Evolutionary conservation across 2,113 vertebrate species (phyloP), one percentile per base, ranked within the genome.

Genomic region (Macquaria ambigua): DNA sequence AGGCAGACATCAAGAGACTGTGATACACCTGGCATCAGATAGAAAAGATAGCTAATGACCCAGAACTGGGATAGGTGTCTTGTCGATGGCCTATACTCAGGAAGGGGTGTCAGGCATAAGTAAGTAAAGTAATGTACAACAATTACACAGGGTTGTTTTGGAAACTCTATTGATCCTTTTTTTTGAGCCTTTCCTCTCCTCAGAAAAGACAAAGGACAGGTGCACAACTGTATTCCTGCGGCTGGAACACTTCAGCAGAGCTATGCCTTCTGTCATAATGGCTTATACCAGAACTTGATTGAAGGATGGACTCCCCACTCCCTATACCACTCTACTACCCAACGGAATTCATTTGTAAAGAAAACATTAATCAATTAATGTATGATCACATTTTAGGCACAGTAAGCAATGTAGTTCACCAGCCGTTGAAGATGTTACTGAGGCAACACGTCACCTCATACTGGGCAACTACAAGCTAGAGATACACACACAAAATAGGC

Each of bases 401-500:
- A 39, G 4, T 18, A 12, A 71, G 11, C 8, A 39, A 23, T 28
- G 5, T 14, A 31, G 34, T 59, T 23, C 10, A 62, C 10, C 48
- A 59, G 16, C 23, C 14, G 14, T 43, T 67, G 21, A 39, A 74
- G 56, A 43, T 41, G 55, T 10, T 68, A 52, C 41, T 39, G 48
- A 82, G 84, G 58, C 62, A 37, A 55, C 48, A 50, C 9, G 41
- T 77, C 61, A 77, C 23, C 25, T 69, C 10, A 70, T 18, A 43
- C 3, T 1, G 1, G 9, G 1, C 46, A 71, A 39, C 39, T 48
- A 63, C 58, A 70, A 64, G 41, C 50, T 43, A 74, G 31, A 73
- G 15, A 25, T 23, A 68, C 61, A 79, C 56, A 69, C 8, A 81
- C 62, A 90, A 28, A 86, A 83, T 20, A 82, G 85, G 77, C 81